These are phyloP conservation scores for Fistularia commersonii DNA, from an alignment of 2,797 vertebrate species.

Conservation along the genomic window DNA sequence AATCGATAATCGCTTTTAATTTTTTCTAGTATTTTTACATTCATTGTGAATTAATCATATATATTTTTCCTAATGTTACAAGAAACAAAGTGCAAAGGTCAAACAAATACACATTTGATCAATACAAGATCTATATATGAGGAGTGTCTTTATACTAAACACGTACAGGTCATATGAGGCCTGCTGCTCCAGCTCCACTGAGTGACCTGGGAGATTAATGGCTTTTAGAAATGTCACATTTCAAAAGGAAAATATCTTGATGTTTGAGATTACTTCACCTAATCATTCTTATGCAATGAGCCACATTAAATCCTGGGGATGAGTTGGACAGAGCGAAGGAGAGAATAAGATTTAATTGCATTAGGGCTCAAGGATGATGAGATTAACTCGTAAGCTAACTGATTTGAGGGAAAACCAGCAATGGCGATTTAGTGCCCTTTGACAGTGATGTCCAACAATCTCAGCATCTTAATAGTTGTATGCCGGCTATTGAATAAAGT, in stretches of 20 bases:
- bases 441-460: slow-evolving; percentile 13
- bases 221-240: background rate
- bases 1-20: too few relatives aligned
- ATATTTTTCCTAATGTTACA: too few relatives aligned
- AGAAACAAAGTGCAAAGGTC: too few relatives aligned
- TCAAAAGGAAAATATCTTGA: slow-evolving; percentile 36
- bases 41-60: too few relatives aligned
- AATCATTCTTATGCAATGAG: slow-evolving; percentile 60
- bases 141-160: too few relatives aligned
- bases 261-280: slow-evolving; percentile 38
- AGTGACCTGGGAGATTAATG: background rate
- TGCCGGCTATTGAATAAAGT: too few relatives aligned
- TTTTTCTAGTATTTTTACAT: too few relatives aligned
- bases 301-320: slow-evolving; percentile 44
- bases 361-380: slow-evolving; percentile 63
- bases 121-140: too few relatives aligned
- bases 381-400: slow-evolving; percentile 61
- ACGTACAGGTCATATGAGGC: background rate
- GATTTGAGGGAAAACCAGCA: slow-evolving; percentile 32
- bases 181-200: background rate
- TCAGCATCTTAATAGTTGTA: too few relatives aligned
- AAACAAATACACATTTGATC: too few relatives aligned
- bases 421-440: slow-evolving; percentile 34
- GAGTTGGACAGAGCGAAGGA: slow-evolving; percentile 49
- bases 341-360: slow-evolving; percentile 65